phyloP scores from a whole-genome alignment of 2,797 vertebrate species.

The Gastrophryne carolinensis region DNA sequence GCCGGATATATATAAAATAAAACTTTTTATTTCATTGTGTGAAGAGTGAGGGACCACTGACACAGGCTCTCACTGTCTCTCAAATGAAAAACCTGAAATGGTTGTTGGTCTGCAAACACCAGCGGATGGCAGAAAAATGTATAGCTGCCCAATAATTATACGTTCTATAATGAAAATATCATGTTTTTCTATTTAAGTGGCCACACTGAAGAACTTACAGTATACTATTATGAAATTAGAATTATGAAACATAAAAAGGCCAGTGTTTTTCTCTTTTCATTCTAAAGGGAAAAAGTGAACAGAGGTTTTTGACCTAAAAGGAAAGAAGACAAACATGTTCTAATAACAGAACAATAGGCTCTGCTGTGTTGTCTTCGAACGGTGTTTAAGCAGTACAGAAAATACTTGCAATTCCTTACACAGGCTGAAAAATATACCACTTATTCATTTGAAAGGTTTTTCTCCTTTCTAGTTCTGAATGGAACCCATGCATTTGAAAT shows the following conservation, averaged over 20 bases:
- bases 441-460: slow-evolving; percentile 54
- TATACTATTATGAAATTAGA: no score
- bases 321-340: slow-evolving; percentile 26
- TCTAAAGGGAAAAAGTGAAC: slow-evolving; percentile 8
- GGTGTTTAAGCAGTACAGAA: slow-evolving; percentile 42
- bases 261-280: neutral
- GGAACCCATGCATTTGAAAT: slow-evolving; percentile 60
- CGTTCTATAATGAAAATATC: no score
- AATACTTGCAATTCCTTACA: slow-evolving; percentile 40
- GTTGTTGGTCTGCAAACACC: no score
- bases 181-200: no score
- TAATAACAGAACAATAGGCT: slow-evolving; percentile 43
- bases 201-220: no score
- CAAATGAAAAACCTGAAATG: no score
- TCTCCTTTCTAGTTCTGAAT: slow-evolving; percentile 52
- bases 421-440: slow-evolving; percentile 47
- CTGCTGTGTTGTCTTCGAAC: slow-evolving; percentile 11
- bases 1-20: no score
- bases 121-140: no score
- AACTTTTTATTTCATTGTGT: no score
- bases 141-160: no score
- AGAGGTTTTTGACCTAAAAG: slow-evolving; percentile 11
- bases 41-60: no score
- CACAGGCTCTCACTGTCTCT: no score
- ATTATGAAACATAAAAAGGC: neutral